Evolutionary conservation across 1,140 invertebrate genomes (phyloP).

Genomic region (Pogonomyrmex californicus): DNA sequence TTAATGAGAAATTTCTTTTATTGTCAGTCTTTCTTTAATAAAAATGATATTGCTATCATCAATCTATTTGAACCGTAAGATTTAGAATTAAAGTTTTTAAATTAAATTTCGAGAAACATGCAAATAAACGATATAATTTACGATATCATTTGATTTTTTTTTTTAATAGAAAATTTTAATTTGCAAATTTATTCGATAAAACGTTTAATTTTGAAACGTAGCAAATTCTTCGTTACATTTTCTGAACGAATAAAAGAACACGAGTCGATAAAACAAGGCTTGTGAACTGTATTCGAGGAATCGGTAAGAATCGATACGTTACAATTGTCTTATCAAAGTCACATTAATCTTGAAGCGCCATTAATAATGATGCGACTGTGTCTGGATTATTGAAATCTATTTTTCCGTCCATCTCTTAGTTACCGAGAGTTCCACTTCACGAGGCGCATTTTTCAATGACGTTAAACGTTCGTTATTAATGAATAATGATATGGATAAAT

Average conservation of each 20-base stretch:
- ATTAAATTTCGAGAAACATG: conserved; percentile 5
- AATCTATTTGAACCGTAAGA: neutral
- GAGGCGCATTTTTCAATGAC: conserved; percentile 19
- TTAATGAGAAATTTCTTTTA: neutral
- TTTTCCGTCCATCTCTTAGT: conserved; percentile 44
- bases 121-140: neutral
- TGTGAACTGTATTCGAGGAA: conserved; percentile 41
- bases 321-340: conserved; percentile 63
- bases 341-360: conserved; percentile 51
- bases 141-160: neutral
- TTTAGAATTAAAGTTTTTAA: neutral
- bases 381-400: conserved; percentile 60
- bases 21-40: neutral
- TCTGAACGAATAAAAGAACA: neutral
- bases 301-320: conserved; percentile 47
- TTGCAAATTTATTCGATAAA: conserved; percentile 8
- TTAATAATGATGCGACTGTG: conserved; percentile 55
- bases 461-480: conserved; percentile 40
- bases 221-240: neutral
- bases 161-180: neutral
- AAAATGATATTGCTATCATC: neutral
- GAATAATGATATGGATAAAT: neutral
- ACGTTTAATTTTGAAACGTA: neutral
- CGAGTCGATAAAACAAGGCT: conserved; percentile 35
- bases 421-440: conserved; percentile 13